Evolutionary conservation across 1,140 invertebrate genomes (phyloP).

Genomic region (Temnothorax curvispinosus): DNA sequence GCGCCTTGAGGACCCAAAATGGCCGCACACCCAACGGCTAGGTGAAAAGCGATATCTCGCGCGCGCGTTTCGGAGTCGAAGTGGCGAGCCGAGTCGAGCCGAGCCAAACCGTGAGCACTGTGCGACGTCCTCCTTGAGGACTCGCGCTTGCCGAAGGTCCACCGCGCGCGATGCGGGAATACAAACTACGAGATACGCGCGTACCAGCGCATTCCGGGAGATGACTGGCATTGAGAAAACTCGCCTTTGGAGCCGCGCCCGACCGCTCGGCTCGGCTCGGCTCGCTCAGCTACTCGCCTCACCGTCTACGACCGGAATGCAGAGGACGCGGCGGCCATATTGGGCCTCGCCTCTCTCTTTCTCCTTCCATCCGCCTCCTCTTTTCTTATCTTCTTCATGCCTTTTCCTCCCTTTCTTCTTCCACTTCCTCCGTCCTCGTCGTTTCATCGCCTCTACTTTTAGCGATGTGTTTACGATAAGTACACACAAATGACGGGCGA

Average conservation of each 20-base stretch:
- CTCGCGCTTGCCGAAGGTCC: constrained; percentile 66
- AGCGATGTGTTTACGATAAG: not conserved
- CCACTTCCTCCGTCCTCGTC: not conserved
- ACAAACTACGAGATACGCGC: constrained; percentile 78
- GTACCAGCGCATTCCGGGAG: constrained; percentile 81
- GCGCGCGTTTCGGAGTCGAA: constrained; percentile 37
- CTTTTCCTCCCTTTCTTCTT: constrained; percentile 44
- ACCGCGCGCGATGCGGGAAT: constrained; percentile 77
- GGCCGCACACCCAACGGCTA: constrained; percentile 67
- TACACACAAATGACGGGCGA: not conserved
- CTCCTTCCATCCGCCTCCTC: constrained; percentile 33
- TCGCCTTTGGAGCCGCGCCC: constrained; percentile 80
- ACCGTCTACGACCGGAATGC: constrained; percentile 83
- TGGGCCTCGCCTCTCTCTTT: constrained; percentile 70
- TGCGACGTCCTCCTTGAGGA: constrained; percentile 72
- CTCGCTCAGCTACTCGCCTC: constrained; percentile 61
- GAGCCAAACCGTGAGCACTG: constrained; percentile 46
- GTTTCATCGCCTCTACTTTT: not conserved
- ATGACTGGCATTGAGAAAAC: constrained; percentile 84
- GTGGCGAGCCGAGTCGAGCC: constrained; percentile 46
- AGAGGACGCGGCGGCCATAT: constrained; percentile 84
- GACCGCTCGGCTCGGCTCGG: constrained; percentile 60
- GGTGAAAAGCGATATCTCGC: constrained; percentile 59
- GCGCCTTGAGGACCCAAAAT: constrained; percentile 77
- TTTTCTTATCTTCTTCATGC: constrained; percentile 11